These are phyloP conservation scores for Lepus americanus DNA, from an alignment of 2,113 vertebrate genomes.

Conservation along the genomic window DNA sequence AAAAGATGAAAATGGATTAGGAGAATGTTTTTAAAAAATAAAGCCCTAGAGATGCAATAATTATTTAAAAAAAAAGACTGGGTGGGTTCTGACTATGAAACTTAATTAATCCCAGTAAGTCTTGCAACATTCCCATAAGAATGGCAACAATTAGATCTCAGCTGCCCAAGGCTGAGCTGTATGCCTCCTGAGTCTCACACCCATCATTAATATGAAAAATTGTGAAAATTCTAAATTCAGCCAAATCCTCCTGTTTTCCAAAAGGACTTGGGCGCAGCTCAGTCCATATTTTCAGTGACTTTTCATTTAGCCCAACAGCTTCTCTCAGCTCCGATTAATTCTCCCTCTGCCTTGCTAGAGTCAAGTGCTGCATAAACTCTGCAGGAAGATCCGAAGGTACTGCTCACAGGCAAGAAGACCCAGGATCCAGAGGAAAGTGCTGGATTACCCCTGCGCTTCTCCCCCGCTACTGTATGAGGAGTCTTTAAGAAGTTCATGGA, in stretches of 20 bases:
- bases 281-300: constrained; percentile 62
- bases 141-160: background rate
- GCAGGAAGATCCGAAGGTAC: background rate
- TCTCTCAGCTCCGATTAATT: constrained; percentile 31
- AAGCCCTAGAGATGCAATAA: constrained; percentile 25
- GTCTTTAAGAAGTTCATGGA: too few relatives aligned
- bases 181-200: background rate
- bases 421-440: background rate
- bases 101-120: constrained; percentile 23
- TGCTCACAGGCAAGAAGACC: background rate
- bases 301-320: constrained; percentile 68
- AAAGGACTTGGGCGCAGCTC: constrained; percentile 52
- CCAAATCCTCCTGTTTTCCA: constrained; percentile 59
- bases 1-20: constrained; percentile 33
- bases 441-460: background rate
- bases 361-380: background rate
- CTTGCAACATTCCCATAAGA: background rate
- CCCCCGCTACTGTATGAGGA: background rate
- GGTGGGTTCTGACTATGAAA: constrained; percentile 11
- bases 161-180: background rate
- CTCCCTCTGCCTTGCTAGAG: constrained; percentile 39
- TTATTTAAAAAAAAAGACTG: constrained; percentile 21
- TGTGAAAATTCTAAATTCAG: constrained; percentile 57
- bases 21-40: background rate
- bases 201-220: constrained; percentile 66